These are phyloP conservation scores for Anneissia japonica DNA, from an alignment of 35 echinoderm and acorn worm species.

Conservation along the genomic window DNA sequence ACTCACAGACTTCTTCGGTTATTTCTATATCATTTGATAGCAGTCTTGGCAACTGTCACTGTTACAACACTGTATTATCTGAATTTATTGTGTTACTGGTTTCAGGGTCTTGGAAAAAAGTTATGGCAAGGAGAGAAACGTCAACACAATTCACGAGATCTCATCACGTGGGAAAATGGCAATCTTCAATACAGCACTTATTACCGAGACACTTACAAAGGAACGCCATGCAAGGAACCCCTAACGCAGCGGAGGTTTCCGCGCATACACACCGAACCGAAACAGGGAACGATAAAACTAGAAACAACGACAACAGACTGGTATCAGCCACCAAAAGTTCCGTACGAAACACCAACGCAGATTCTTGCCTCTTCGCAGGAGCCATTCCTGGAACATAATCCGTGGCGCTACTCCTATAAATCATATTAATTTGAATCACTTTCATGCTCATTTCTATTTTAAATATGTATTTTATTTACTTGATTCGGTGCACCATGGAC, in stretches of 20 bases:
- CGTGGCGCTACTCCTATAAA: conserved; percentile 93
- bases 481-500: too few species aligned
- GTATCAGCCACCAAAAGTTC: conserved; percentile 60
- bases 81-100: not conserved
- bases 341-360: conserved; percentile 72
- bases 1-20: too few species aligned
- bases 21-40: too few species aligned
- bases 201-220: conserved; percentile 44
- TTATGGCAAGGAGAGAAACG: conserved; percentile 45
- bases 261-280: conserved; percentile 38
- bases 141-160: conserved; percentile 72
- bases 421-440: not conserved
- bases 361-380: conserved; percentile 86
- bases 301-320: conserved; percentile 76
- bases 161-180: conserved; percentile 62
- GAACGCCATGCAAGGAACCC: conserved; percentile 60
- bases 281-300: conserved; percentile 43
- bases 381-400: conserved; percentile 90
- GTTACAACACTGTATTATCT: too few species aligned
- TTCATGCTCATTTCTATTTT: too few species aligned
- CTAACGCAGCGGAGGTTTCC: conserved; percentile 67
- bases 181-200: conserved; percentile 52
- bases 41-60: too few species aligned
- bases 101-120: conserved; percentile 71
- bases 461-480: too few species aligned